Conservation (phyloP, 2,113 vertebrate genomes). For the pig (Sus scrofa) region DNA sequence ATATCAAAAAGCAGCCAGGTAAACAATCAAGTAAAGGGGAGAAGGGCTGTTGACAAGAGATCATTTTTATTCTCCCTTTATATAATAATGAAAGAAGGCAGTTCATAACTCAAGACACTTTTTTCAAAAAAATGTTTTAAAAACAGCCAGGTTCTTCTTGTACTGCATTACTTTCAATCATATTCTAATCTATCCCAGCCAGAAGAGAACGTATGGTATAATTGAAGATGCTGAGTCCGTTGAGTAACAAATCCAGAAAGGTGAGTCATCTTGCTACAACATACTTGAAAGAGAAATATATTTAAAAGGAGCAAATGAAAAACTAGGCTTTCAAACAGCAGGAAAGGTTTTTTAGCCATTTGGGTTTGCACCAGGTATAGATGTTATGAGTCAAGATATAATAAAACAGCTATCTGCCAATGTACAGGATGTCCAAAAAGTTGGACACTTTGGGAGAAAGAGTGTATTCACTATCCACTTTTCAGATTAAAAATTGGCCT, state of each 20-base stretch:
- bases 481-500: neutral
- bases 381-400: neutral
- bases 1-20: slow-evolving; percentile 59
- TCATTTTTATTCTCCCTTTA: slow-evolving; percentile 46
- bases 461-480: neutral
- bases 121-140: neutral
- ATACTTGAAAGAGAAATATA: slow-evolving; percentile 14
- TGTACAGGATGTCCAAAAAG: neutral
- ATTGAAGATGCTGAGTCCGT: neutral
- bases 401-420: neutral
- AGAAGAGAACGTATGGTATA: neutral
- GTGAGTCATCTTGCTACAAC: neutral
- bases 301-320: neutral
- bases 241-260: neutral
- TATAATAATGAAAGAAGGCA: neutral
- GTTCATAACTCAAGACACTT: neutral
- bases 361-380: neutral
- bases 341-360: neutral
- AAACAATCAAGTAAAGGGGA: neutral
- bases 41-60: neutral
- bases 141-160: neutral
- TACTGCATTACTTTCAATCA: neutral
- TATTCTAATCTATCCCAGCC: neutral
- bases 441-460: neutral
- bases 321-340: neutral